Evolutionary conservation across 2,888 invertebrate genomes (phyloP).

Genomic region (Sericinus montela): DNA sequence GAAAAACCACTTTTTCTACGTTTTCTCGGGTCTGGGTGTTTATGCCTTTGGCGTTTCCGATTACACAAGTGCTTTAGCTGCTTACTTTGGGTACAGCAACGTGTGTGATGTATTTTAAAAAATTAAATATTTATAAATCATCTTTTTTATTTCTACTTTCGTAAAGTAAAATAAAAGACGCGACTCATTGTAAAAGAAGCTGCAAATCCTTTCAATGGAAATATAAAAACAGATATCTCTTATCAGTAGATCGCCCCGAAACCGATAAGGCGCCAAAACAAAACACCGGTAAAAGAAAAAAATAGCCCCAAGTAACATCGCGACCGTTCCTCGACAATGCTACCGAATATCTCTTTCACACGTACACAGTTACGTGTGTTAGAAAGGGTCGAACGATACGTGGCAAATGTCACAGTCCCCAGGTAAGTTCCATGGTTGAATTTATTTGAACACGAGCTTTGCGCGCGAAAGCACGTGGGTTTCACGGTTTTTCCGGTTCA

Average conservation of each 20-base stretch:
- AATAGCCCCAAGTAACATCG: constrained; percentile 48
- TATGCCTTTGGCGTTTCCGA: too few species aligned
- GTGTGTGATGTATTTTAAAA: too few species aligned
- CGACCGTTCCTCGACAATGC: constrained; percentile 63
- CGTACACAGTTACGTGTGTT: constrained; percentile 17
- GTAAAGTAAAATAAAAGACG: not conserved
- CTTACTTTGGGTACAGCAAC: too few species aligned
- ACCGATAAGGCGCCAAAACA: constrained; percentile 65
- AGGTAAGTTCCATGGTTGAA: constrained; percentile 58
- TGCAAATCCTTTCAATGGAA: constrained; percentile 30
- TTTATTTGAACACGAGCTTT: constrained; percentile 71
- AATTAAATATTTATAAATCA: too few species aligned
- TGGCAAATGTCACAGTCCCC: constrained; percentile 61
- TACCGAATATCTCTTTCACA: constrained; percentile 32
- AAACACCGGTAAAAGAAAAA: constrained; percentile 50
- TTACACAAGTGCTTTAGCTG: too few species aligned
- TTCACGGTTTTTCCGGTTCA: constrained; percentile 30
- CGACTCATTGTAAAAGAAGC: not conserved
- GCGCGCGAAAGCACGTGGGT: constrained; percentile 68
- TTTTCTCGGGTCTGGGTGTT: too few species aligned
- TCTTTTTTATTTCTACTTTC: too few species aligned
- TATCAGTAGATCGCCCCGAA: constrained; percentile 46
- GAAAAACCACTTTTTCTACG: too few species aligned
- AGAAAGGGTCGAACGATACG: constrained; percentile 43
- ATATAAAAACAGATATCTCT: constrained; percentile 37